These are phyloP conservation scores for Macroteleia sp. DNA, from an alignment of 2,888 invertebrate species.

Conservation along the genomic window DNA sequence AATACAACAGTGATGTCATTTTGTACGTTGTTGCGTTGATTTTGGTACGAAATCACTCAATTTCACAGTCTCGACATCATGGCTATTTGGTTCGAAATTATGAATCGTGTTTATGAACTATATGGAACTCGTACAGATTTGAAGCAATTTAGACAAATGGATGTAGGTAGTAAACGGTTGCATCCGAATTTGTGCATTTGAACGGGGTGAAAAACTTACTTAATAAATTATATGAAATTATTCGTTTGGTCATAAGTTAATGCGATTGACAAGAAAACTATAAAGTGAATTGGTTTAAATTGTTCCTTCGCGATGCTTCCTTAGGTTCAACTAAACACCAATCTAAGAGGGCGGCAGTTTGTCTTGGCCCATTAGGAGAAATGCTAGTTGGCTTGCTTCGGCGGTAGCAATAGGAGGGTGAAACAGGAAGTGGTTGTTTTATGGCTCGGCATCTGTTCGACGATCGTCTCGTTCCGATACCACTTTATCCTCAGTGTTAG, in stretches of 20 bases:
- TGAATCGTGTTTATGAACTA: slow-evolving; percentile 58
- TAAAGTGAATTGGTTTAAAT: slow-evolving; percentile 44
- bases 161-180: slow-evolving; percentile 14
- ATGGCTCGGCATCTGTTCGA: slow-evolving; percentile 84
- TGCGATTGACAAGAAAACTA: slow-evolving; percentile 18
- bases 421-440: slow-evolving; percentile 83
- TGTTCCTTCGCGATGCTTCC: slow-evolving; percentile 47
- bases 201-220: too few relatives aligned
- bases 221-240: too few relatives aligned
- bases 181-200: background rate
- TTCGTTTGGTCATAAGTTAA: too few relatives aligned
- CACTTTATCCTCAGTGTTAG: slow-evolving; percentile 84
- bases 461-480: slow-evolving; percentile 84
- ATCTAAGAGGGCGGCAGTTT: slow-evolving; percentile 81
- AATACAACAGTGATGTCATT: slow-evolving; percentile 61
- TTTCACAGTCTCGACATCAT: slow-evolving; percentile 50
- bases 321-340: slow-evolving; percentile 72
- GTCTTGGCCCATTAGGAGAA: slow-evolving; percentile 84
- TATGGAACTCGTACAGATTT: slow-evolving; percentile 12
- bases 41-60: slow-evolving; percentile 61
- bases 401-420: slow-evolving; percentile 66
- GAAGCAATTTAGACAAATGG: slow-evolving; percentile 46
- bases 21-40: slow-evolving; percentile 51
- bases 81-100: slow-evolving; percentile 59
- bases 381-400: slow-evolving; percentile 81